Percentiles rank a stretch among this genome's conserved stretches.
These are phyloP conservation scores for Escarpia spicata DNA, from an alignment of 2,888 invertebrate genomes.

Conservation along the genomic window DNA sequence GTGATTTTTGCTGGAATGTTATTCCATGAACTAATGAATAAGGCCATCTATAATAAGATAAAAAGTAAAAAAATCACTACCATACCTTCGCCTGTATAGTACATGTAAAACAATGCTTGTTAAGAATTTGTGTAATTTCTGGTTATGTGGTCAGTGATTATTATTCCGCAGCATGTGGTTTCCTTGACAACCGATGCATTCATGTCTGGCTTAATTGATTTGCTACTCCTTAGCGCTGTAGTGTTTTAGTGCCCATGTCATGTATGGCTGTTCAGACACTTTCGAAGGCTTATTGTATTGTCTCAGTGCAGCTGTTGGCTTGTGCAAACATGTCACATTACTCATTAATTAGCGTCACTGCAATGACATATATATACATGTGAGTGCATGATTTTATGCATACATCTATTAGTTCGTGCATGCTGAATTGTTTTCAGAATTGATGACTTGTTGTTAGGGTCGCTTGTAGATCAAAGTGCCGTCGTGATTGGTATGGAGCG, in stretches of 20 bases:
- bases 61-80: not conserved
- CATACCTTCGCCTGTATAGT: not conserved
- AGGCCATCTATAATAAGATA: no score
- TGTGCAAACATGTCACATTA: not conserved
- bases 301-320: not conserved
- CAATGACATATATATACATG: not conserved
- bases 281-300: not conserved
- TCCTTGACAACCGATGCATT: not conserved
- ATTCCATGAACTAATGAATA: no score
- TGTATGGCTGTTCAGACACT: not conserved
- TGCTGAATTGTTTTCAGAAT: not conserved
- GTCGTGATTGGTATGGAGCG: no score
- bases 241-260: not conserved
- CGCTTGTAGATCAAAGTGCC: no score
- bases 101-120: not conserved
- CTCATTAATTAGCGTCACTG: not conserved
- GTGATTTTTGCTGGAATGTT: no score
- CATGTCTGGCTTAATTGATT: not conserved
- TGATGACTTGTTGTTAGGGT: not conserved
- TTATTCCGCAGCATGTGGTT: not conserved
- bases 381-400: not conserved
- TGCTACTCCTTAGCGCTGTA: not conserved
- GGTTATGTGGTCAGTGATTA: not conserved
- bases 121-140: not conserved
- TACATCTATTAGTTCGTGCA: not conserved